Conservation (phyloP, 2,888 invertebrate species). For the Acanthosepion pharaonis region DNA sequence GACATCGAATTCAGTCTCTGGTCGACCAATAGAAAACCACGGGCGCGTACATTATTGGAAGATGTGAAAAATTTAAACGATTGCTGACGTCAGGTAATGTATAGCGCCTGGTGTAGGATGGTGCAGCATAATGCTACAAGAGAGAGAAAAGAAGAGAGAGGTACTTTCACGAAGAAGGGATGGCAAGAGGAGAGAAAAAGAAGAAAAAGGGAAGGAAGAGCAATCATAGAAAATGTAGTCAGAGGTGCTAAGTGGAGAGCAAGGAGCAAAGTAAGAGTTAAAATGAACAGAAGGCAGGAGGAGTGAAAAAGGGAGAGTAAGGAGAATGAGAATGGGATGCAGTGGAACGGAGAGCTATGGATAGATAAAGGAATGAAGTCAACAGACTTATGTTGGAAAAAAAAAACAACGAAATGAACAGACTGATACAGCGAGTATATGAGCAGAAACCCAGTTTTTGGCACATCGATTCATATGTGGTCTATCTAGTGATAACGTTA, state of each 20-base stretch:
- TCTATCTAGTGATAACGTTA: background rate
- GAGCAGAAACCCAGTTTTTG: background rate
- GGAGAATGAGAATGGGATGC: background rate
- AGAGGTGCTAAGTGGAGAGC: background rate
- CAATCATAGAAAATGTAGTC: background rate
- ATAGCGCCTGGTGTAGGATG: background rate
- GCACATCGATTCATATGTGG: background rate
- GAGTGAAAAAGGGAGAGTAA: constrained; percentile 4
- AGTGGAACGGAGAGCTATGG: background rate
- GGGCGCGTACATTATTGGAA: background rate
- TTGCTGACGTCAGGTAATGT: constrained; percentile 46
- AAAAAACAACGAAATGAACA: background rate
- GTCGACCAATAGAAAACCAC: constrained; percentile 25
- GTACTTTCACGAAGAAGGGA: background rate
- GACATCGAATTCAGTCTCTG: constrained; percentile 41
- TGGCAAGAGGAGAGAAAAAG: background rate
- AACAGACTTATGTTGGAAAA: background rate
- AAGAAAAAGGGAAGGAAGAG: background rate
- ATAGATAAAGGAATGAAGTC: background rate
- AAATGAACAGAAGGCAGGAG: background rate
- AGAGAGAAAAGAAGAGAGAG: background rate
- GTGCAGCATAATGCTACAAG: background rate
- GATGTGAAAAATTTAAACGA: constrained; percentile 42
- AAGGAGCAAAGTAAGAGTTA: background rate
- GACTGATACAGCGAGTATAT: background rate